Evolutionary conservation across 2,888 invertebrate genomes (phyloP).

Genomic region (Nemapogon koenigi): DNA sequence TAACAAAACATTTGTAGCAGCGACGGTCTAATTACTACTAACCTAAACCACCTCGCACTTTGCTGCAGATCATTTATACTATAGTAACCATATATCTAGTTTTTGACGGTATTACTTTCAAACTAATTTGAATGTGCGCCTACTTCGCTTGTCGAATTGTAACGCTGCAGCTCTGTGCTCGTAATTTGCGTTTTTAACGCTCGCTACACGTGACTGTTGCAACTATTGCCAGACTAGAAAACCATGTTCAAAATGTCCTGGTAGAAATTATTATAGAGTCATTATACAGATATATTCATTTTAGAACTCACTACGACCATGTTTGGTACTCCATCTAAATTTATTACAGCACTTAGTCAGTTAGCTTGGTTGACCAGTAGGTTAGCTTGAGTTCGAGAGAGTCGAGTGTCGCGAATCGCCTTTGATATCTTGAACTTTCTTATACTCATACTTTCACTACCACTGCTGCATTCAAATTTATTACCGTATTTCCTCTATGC

Average conservation of each 20-base stretch:
- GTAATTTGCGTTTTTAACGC: too few species aligned
- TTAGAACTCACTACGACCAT: conserved; percentile 50
- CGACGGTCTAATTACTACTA: conserved; percentile 53
- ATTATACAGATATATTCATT: conserved; percentile 47
- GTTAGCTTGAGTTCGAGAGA: conserved; percentile 53
- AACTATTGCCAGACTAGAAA: too few species aligned
- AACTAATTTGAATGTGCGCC: too few species aligned
- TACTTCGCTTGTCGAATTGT: too few species aligned
- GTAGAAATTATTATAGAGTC: conserved; percentile 49
- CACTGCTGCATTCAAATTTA: conserved; percentile 48
- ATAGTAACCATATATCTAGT: too few species aligned
- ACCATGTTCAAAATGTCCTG: too few species aligned
- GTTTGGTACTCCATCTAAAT: conserved; percentile 48
- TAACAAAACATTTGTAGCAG: conserved; percentile 47
- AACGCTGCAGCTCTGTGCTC: too few species aligned
- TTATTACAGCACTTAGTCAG: conserved; percentile 56
- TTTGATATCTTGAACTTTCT: conserved; percentile 35
- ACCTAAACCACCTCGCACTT: conserved; percentile 51
- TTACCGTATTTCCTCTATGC: conserved; percentile 53
- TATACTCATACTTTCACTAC: conserved; percentile 36
- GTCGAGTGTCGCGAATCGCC: conserved; percentile 45
- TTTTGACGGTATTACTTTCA: too few species aligned
- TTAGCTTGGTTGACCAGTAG: conserved; percentile 57
- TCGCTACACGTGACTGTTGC: too few species aligned
- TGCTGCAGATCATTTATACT: conserved; percentile 59